A percentile compares a stretch with the other conserved stretches of the same genome.
phyloP scores from a whole-genome alignment of 2,113 vertebrate genomes.

The Corythornis vintsioides region DNA sequence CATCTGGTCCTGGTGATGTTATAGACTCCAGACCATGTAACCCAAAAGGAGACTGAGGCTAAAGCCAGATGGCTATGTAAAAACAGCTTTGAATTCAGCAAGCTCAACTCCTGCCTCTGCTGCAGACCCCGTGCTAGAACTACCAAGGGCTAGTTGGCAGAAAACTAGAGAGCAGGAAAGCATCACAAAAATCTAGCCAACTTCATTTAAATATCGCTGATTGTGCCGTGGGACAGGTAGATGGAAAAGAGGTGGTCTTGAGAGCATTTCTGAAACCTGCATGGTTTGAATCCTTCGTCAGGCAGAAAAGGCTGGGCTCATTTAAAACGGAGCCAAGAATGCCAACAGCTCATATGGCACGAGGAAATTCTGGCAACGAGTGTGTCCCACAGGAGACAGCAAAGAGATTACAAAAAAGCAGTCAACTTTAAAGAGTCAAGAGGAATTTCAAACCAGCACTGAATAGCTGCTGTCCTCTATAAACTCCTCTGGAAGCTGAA shows the following conservation, averaged over 20 bases:
- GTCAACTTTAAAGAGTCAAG: conserved; percentile 53
- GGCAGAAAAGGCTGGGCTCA: conserved; percentile 40
- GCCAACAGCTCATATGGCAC: conserved; percentile 52
- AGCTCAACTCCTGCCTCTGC: conserved; percentile 21
- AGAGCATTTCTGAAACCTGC: conserved; percentile 36
- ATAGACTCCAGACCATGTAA: not conserved
- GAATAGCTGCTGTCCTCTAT: conserved; percentile 25
- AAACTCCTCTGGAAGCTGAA: conserved; percentile 21
- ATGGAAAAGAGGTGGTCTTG: not conserved
- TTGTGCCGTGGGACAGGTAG: conserved; percentile 10
- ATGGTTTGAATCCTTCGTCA: conserved; percentile 45
- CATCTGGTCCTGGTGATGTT: conserved; percentile 23
- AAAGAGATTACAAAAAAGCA: conserved; percentile 57
- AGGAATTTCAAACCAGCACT: conserved; percentile 39
- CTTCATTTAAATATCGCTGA: conserved; percentile 15
- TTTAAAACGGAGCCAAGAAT: conserved; percentile 62
- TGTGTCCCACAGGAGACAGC: conserved; percentile 7
- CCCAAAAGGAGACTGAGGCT: not conserved
- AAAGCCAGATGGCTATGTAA: conserved; percentile 46
- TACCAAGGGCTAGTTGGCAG: not conserved
- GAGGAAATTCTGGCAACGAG: conserved; percentile 48
- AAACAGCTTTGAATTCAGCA: conserved; percentile 40
- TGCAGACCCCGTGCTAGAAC: not conserved
- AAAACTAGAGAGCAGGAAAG: not conserved
- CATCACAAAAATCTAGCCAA: not conserved